Percentiles rank a stretch among this genome's conserved stretches.
Evolutionary conservation across 2,888 invertebrate genomes (phyloP).

Genomic region (Epirrhoe tristata): DNA sequence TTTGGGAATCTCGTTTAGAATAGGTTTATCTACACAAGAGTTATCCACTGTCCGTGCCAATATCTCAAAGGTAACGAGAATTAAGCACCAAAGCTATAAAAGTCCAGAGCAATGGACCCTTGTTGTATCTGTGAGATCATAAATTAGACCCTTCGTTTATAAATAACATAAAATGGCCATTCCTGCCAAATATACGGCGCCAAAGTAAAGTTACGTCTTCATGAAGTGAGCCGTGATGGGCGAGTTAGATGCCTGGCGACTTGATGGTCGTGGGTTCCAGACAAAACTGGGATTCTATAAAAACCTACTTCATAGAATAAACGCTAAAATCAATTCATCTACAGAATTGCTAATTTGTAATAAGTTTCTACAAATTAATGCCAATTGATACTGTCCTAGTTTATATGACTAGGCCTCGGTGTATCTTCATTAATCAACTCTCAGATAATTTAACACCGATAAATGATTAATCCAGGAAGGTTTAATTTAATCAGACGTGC

Average conservation of each 20-base stretch:
- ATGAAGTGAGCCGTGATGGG: too few relatives aligned
- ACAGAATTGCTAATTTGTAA: too few relatives aligned
- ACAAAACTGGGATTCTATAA: too few relatives aligned
- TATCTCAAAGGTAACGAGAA: conserved; percentile 22
- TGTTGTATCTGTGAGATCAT: conserved; percentile 34
- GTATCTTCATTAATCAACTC: conserved; percentile 22
- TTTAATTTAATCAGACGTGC: conserved; percentile 34
- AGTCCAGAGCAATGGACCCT: conserved; percentile 29
- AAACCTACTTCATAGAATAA: too few relatives aligned
- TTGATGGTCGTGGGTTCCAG: too few relatives aligned
- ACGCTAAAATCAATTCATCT: too few relatives aligned
- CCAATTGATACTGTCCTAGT: background rate
- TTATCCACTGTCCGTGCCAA: conserved; percentile 3
- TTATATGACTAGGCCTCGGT: background rate
- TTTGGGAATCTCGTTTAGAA: too few relatives aligned
- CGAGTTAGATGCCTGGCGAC: too few relatives aligned
- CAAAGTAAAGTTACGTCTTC: too few relatives aligned
- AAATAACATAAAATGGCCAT: too few relatives aligned
- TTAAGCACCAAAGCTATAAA: conserved; percentile 25
- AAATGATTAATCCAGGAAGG: conserved; percentile 35
- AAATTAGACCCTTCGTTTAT: too few relatives aligned
- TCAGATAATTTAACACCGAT: conserved; percentile 29
- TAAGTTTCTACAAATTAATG: background rate
- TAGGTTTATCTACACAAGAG: background rate
- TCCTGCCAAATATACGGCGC: too few relatives aligned